Evolutionary conservation across 2,888 invertebrate genomes (phyloP).

Genomic region (Sycophila texana): DNA sequence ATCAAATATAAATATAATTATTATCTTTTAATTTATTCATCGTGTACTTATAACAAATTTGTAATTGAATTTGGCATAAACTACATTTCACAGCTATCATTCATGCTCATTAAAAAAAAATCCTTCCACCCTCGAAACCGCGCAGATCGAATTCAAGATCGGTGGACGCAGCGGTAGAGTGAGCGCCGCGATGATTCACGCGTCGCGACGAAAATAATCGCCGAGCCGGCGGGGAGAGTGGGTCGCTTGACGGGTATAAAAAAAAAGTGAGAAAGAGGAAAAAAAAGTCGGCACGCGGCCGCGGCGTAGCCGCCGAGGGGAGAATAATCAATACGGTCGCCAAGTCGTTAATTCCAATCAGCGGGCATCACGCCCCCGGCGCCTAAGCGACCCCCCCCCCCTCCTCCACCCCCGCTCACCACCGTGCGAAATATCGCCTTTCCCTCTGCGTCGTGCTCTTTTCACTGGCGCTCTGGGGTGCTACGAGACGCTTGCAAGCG

Average conservation of each 20-base stretch:
- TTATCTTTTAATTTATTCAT: too few species aligned
- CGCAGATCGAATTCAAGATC: too few species aligned
- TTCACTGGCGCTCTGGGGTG: background rate
- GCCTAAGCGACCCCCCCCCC: conserved; percentile 52
- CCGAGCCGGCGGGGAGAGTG: background rate
- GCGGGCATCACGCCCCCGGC: conserved; percentile 66
- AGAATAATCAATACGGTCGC: conserved; percentile 72
- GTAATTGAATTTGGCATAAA: too few species aligned
- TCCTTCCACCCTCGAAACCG: too few species aligned
- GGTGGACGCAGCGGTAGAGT: too few species aligned
- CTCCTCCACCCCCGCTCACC: conserved; percentile 22
- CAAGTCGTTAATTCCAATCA: conserved; percentile 72
- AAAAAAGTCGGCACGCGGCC: conserved; percentile 22
- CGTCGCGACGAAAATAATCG: background rate
- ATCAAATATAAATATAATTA: too few species aligned
- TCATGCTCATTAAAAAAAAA: too few species aligned
- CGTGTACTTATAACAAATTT: too few species aligned
- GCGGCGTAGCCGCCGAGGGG: conserved; percentile 4
- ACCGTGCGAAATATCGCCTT: conserved; percentile 43
- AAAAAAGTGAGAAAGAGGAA: conserved; percentile 17
- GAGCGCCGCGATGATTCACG: too few species aligned
- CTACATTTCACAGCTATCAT: too few species aligned
- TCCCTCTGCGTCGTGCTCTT: conserved; percentile 8
- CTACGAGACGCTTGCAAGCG: background rate
- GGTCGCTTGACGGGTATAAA: background rate